These are phyloP conservation scores for Gobio occitaniae DNA, from an alignment of 2,797 vertebrate genomes.

Conservation along the genomic window DNA sequence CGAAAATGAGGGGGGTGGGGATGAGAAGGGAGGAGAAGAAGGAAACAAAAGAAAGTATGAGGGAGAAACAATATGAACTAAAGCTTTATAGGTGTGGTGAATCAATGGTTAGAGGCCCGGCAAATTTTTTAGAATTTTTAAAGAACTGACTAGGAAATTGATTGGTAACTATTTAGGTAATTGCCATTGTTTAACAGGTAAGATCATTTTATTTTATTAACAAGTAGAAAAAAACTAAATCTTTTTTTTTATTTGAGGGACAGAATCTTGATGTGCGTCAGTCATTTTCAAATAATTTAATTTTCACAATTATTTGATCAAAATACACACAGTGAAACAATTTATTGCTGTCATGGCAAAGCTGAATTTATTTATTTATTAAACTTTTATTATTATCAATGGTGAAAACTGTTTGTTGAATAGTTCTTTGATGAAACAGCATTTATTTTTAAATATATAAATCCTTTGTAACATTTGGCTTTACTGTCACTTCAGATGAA, in stretches of 20 bases:
- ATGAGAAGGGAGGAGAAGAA: background rate
- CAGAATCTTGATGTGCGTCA: background rate
- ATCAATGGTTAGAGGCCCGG: background rate
- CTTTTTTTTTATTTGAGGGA: background rate
- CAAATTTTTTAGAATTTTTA: background rate
- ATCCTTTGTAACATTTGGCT: background rate
- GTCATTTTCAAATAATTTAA: background rate
- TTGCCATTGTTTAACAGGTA: background rate
- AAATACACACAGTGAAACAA: too few species aligned
- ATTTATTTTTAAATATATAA: background rate
- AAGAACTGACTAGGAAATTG: background rate
- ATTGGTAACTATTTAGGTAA: background rate
- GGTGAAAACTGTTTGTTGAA: too few species aligned
- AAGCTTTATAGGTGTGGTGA: background rate
- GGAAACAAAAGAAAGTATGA: conserved; percentile 9
- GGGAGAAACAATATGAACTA: background rate
- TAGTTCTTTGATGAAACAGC: background rate
- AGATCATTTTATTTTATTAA: background rate
- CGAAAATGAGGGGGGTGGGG: background rate
- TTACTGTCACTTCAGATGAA: background rate
- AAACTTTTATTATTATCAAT: too few species aligned
- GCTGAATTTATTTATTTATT: too few species aligned
- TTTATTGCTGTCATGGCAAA: too few species aligned
- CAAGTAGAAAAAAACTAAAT: background rate
- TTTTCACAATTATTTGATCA: too few species aligned